These are phyloP conservation scores for Bugula neritina DNA, from an alignment of 2,888 invertebrate species.

Conservation along the genomic window DNA sequence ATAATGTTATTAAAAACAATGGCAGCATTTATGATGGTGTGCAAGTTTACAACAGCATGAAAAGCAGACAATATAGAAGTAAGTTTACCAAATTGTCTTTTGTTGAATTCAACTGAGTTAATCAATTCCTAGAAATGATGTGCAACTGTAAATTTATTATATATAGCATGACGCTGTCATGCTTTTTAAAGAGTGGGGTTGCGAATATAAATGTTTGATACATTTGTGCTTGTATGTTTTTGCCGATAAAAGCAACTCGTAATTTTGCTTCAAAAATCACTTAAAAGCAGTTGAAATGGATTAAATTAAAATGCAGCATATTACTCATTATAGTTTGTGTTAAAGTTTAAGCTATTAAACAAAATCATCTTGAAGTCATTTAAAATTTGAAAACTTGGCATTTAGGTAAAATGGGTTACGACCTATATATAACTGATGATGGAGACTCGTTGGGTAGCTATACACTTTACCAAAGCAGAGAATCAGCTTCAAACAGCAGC, in stretches of 20 bases:
- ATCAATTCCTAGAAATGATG: no score
- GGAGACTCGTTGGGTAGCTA: constrained; percentile 14
- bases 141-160: no score
- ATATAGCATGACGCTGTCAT: no score
- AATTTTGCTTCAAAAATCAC: no score
- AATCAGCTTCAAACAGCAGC: neutral
- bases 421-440: neutral
- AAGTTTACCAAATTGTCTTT: neutral
- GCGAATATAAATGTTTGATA: no score
- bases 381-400: neutral
- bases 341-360: no score
- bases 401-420: constrained; percentile 20
- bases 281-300: no score
- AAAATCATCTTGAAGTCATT: neutral
- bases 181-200: no score
- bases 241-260: no score
- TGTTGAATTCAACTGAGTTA: neutral
- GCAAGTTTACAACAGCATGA: constrained; percentile 2
- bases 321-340: no score
- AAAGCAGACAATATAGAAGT: neutral
- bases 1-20: neutral
- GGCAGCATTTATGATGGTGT: constrained; percentile 4
- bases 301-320: no score
- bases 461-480: neutral
- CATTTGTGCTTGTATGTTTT: no score